Evolutionary conservation across 2,113 vertebrate genomes (phyloP), one percentile per base, ranked within the genome.

Genomic region (Todiramphus chloris): DNA sequence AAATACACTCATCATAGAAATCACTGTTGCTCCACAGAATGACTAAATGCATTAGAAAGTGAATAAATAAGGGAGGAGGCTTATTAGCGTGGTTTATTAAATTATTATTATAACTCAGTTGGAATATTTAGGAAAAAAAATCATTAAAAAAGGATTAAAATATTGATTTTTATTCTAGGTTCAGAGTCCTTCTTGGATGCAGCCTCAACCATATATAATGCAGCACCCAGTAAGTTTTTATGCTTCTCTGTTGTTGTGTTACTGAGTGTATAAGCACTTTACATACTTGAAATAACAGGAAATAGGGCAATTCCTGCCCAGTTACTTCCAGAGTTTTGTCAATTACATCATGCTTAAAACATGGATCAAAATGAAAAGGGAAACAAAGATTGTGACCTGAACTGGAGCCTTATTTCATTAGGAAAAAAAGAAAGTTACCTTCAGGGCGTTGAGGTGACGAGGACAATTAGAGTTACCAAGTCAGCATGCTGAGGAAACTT

Each of bases 171-270:
- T 97, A 58, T 97, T 96, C 44, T 95, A 99, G 99, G 98, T 99
- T 97, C 99, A 99, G 98, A 99, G 98, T 97, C 98, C 99, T 82
- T 99, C 99, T 90, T 99, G 99, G 99, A 98, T 99, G 98, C 98
- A 99, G 93, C 99, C 99, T 97, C 99, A 99, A 96, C 98, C 99
- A 27, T 99, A 99, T 86, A 99, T 99, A 96, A 98, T 99, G 98
- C 99, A 99, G 97, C 99, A 99, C 97, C 99, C 99, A n/a, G 99
- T 99, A 99, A 99, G 99, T 98, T 79, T 94, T 64, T 62, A 19
- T 84, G 18, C 43, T 80, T 91, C 55, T 90, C 16, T 3, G 3
- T 63, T 85, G 25, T 43, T 74, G 24, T 92, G 23, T 87, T 74
- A 33, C 48, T 18, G 51, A 31, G 53, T 59, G 39, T 73, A 37